Base-by-base conservation (phyloP, 2,113 vertebrate species). In the Cyanocitta stelleri region DNA sequence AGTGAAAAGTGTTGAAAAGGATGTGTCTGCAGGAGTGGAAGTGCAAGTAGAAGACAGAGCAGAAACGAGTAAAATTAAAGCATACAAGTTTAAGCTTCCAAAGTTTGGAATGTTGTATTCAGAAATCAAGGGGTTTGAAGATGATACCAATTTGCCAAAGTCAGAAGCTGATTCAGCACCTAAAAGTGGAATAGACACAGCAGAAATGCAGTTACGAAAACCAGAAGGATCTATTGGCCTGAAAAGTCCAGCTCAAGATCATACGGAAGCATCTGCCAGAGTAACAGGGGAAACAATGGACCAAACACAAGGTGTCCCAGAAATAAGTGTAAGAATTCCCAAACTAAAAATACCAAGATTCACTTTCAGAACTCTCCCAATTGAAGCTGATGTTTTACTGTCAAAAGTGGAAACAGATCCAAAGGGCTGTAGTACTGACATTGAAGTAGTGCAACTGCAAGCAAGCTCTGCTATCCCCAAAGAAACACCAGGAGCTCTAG, bases 261-360 rank as follows among this genome's bases (percentile, higher is more conserved):
- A 48, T 14, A 74, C 6, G 0, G 90, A 95, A 15, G 1, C 37
- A 23, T 86, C 61, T 3, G 16, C 51, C 22, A 94, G 73, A 62
- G 11, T 62, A 22, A 93, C 89, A 7, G 16, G 58, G 4, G 86
- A 95, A 59, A 75, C 21, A 44, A 15, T 32, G 17, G 55, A 81
- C 10, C 94, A 48, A 52, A 56, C 52, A 59, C 71, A 93, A 64
- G 87, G 26, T 94, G 78, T 86, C 21, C 85, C 97, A 14, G 97
- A 97, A 77, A 13, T 95, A 23, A 91, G 24, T 4, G 85, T 98
- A 87, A 97, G 67, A 43, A 97, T 98, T 92, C 98, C 98, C 44
- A 97, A 87, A 49, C 37, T 98, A 15, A 97, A 93, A 94, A 94
- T 97, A 30, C 98, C 98, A 6, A 85, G 85, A 59, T 98, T 98